Percentiles rank a stretch among this genome's conserved stretches.
phyloP scores from a whole-genome alignment of 2,113 vertebrate species.

The Typhlomys cinereus region DNA sequence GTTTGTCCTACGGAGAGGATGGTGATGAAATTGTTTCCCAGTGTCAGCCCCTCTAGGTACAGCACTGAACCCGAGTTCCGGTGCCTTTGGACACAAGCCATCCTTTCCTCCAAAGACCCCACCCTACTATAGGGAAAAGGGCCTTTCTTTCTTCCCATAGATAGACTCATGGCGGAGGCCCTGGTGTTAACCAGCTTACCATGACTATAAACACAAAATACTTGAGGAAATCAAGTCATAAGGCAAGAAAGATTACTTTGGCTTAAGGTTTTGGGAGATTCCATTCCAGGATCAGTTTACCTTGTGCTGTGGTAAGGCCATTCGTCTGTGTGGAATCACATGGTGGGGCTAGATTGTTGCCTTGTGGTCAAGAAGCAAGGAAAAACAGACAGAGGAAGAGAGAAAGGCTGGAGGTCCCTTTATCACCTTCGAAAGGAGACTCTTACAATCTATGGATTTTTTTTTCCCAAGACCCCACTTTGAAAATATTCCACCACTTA shows the following conservation, averaged over 20 bases:
- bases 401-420: neutral
- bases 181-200: neutral
- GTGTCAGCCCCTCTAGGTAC: neutral
- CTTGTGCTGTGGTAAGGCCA: neutral
- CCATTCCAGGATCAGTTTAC: too few relatives aligned
- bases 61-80: neutral
- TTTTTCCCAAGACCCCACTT: neutral
- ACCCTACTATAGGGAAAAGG: too few relatives aligned
- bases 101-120: neutral
- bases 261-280: too few relatives aligned
- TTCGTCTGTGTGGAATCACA: neutral
- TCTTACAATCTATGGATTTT: neutral
- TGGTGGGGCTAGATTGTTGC: neutral
- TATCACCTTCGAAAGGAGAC: neutral
- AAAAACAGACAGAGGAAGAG: neutral
- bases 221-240: too few relatives aligned
- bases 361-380: neutral
- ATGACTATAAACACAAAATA: neutral
- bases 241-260: neutral
- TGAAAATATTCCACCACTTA: neutral
- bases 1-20: neutral
- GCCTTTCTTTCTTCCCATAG: neutral
- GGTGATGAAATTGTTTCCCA: neutral
- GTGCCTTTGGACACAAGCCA: neutral
- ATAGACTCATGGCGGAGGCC: neutral